These are phyloP conservation scores for Opisthocomus hoazin DNA, from an alignment of 2,113 vertebrate genomes.

Conservation along the genomic window DNA sequence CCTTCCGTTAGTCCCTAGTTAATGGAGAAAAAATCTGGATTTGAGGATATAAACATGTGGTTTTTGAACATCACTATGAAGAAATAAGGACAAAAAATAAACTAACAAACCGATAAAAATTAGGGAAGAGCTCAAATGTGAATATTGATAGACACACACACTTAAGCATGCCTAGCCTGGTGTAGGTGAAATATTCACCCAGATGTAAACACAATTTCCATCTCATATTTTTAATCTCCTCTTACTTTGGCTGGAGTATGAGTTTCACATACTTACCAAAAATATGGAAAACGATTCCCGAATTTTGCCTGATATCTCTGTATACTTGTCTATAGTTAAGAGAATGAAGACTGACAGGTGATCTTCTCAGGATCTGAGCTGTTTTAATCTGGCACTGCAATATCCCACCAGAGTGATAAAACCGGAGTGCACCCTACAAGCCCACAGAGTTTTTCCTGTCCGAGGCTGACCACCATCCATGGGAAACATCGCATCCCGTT, in stretches of 20 bases:
- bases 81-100: neutral
- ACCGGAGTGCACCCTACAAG: accelerated
- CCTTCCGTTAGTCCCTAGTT: accelerated
- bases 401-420: neutral
- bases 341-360: neutral
- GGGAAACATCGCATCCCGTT: accelerated
- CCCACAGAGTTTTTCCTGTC: neutral
- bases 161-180: neutral
- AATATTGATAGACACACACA: neutral
- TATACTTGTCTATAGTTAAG: neutral
- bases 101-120: neutral
- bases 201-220: neutral
- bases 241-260: neutral
- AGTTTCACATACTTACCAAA: neutral
- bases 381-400: neutral
- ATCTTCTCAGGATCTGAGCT: neutral
- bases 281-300: neutral
- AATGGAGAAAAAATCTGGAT: neutral
- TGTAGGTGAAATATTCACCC: neutral
- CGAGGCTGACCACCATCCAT: neutral
- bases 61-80: neutral
- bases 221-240: neutral
- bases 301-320: neutral
- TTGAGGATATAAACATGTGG: accelerated
- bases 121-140: neutral